Evolutionary conservation across 2,113 vertebrate species (phyloP).

Genomic region (Potamarius usumacintae): DNA sequence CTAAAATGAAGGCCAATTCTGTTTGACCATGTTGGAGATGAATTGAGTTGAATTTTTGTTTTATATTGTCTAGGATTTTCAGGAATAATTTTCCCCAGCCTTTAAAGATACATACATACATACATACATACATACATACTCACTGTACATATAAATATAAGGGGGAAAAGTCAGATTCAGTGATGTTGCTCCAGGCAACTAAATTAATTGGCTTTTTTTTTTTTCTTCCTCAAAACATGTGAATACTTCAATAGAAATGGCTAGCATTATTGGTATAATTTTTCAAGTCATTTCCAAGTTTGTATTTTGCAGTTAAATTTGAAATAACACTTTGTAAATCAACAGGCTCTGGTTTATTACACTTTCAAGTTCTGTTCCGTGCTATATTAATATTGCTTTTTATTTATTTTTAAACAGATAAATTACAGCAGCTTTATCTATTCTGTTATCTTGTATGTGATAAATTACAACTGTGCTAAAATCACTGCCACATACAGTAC

Average conservation of each 20-base stretch:
- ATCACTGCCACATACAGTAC: no score
- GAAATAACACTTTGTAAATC: background rate
- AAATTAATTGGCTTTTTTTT: background rate
- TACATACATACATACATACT: no score
- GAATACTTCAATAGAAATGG: background rate
- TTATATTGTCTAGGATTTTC: background rate
- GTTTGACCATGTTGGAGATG: background rate
- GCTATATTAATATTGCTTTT: background rate
- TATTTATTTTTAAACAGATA: background rate
- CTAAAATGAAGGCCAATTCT: background rate
- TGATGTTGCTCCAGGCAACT: conserved; percentile 9
- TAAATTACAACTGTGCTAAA: background rate
- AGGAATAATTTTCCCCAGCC: no score
- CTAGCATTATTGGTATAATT: background rate
- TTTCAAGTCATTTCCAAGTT: background rate
- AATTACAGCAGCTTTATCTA: background rate
- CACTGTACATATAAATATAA: background rate
- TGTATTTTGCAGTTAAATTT: background rate
- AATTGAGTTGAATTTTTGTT: background rate
- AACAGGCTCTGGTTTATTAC: background rate
- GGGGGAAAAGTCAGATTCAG: background rate
- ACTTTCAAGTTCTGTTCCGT: background rate
- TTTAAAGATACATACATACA: background rate
- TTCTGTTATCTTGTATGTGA: background rate
- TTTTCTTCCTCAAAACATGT: background rate